Base-by-base conservation (phyloP, 2,797 vertebrate species). In the Myotis findleyi region DNA sequence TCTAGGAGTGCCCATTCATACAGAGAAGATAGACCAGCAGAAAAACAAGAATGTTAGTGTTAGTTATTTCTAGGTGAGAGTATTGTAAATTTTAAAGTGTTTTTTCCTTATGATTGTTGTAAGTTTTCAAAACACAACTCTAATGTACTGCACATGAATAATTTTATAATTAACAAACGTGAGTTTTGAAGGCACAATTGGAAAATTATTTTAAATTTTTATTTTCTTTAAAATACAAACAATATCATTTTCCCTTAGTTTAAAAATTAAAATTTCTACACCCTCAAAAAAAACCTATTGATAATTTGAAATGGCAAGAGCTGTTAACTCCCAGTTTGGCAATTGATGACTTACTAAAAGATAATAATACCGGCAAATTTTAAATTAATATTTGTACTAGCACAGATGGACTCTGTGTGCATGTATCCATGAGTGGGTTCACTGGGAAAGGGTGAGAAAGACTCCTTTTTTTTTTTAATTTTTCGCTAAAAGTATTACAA, bases 341-440 rank as follows among this genome's bases (percentile, higher is more conserved):
- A 84, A 68, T 41, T 77, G 49, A 51, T 82, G 79, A 83, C 20
- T 92, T 92, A 84, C 87, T 94, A 93, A 57, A 90, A 87, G 51
- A 95, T 92, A 69, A 79, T 88, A 44, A 16, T 75, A 25, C 14
- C 89, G 80, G 30, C 44, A 95, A 44, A 75, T 91, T 96, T 95
- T 81, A 85, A 77, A 81, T 96, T 76, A 92, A 83, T 95, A 72
- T 87, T 92, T 85, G 13, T 87, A 44, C 17, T 38, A 79, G 55
- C 82, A 85, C 83, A 85, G 73, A 92, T 82, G 69, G 36, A 62
- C 20, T 91, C 20, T 92, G 62, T 85, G n/a, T 73, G 55, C 69
- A 30, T 55, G 53, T 23, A 82, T 41, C n/a, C 11, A 49, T 79
- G 83, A 82, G 59, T 72, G 6, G 73, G 44, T 57, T 91, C 49